phyloP scores from a whole-genome alignment of 2,113 vertebrate genomes.

The Perca schrenkii region DNA sequence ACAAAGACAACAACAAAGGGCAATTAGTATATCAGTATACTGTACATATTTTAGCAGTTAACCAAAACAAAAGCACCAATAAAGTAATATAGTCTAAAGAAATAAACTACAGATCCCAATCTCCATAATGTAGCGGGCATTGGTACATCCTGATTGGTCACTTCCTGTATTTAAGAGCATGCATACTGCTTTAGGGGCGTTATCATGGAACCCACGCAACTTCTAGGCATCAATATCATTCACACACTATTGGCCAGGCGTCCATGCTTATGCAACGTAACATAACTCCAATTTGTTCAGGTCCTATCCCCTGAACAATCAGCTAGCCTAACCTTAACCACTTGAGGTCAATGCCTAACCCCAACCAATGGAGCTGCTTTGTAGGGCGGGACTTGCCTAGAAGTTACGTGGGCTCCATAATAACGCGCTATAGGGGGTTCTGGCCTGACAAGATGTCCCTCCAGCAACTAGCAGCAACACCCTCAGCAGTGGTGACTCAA shows the following conservation, averaged over 20 bases:
- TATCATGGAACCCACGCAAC: no score
- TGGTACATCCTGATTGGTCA: not conserved
- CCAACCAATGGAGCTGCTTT: no score
- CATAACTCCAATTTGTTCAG: no score
- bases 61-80: not conserved
- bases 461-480: not conserved
- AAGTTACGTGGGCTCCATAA: no score
- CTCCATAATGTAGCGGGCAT: not conserved
- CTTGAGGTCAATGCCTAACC: no score
- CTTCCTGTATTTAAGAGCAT: not conserved
- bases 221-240: no score
- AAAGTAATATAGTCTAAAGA: not conserved
- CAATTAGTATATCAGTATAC: not conserved
- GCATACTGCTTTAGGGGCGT: no score
- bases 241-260: no score
- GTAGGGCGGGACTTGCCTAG: no score
- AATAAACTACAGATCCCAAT: not conserved
- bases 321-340: no score
- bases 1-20: not conserved
- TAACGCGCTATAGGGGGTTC: not conserved
- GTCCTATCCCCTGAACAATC: no score
- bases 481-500: not conserved
- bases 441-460: not conserved
- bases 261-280: no score
- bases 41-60: not conserved